Base-by-base conservation (phyloP, 2,888 invertebrate genomes). In the Alloscopus bannaensis region DNA sequence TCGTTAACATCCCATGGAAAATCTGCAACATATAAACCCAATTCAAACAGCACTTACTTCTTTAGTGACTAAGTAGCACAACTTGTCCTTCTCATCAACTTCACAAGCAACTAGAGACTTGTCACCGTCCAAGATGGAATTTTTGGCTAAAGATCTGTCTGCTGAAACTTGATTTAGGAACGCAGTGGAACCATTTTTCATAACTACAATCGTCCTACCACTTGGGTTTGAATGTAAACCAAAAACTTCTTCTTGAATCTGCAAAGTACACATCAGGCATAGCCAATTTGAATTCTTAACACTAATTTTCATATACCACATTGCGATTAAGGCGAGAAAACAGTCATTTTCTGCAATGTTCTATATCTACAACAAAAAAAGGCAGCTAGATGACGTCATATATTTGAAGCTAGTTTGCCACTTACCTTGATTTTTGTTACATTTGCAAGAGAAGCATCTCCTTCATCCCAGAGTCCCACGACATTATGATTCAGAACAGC, bases 401-500 rank as follows among this genome's bases (percentile, higher is more conserved):
- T n/a, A n/a, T n/a, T n/a, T n/a, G n/a, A n/a, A n/a, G n/a, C n/a
- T n/a, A n/a, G n/a, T n/a, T n/a, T n/a, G n/a, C n/a, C n/a, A 60
- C 4, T 13, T n/a, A 84, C 85, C 78, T 84, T 84, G 20, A 76
- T 66, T 69, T 85, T 85, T 13, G 59, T 81, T 1, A 81, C 45
- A 11, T 73, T 50, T 1, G 31, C 31, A 13, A 85, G 29, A 24
- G 79, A 69, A 13, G 82, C 71, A 45, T 85, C 85, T 36, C 62
- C 66, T 47, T 85, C 85, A 29, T 83, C 75, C 84, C 84, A 85
- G 18, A 84, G 40, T n/a, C 68, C 81, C 3, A 85, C 70, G 1
- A 45, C 52, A 29, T 72, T 73, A 18, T 83, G 29, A 36, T 85
- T 84, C 31, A 85, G 64, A 3, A 83, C 71, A 24, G 84, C 84